These are phyloP conservation scores for Piprites chloris DNA, from an alignment of 2,113 vertebrate genomes.

Conservation along the genomic window DNA sequence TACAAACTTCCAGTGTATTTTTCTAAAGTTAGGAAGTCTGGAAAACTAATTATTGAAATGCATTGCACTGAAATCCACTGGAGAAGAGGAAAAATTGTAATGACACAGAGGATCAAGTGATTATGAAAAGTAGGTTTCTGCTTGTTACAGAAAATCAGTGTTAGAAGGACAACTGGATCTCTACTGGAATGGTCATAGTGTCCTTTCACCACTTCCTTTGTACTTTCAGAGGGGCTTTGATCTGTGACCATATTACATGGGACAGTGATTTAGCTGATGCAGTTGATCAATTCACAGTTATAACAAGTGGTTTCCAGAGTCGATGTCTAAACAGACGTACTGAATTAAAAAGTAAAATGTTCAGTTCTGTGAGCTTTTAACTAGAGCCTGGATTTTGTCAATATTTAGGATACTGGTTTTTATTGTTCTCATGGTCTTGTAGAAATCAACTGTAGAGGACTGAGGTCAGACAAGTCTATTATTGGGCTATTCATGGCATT, in stretches of 20 bases:
- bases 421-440: neutral
- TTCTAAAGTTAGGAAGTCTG: neutral
- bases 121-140: neutral
- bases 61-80: neutral
- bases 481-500: neutral
- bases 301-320: neutral
- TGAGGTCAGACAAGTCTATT: neutral
- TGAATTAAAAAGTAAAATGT: neutral
- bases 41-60: neutral
- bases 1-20: neutral
- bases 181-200: neutral
- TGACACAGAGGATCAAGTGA: neutral
- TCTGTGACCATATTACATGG: neutral
- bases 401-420: neutral
- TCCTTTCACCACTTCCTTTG: neutral
- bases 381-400: neutral
- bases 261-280: neutral
- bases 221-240: neutral
- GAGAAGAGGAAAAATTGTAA: neutral
- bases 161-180: neutral
- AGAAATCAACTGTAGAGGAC: neutral
- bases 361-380: neutral
- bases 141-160: neutral
- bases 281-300: neutral
- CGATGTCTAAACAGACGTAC: neutral